phyloP scores from a whole-genome alignment of 2,113 vertebrate genomes.

The Thalassoma bifasciatum region DNA sequence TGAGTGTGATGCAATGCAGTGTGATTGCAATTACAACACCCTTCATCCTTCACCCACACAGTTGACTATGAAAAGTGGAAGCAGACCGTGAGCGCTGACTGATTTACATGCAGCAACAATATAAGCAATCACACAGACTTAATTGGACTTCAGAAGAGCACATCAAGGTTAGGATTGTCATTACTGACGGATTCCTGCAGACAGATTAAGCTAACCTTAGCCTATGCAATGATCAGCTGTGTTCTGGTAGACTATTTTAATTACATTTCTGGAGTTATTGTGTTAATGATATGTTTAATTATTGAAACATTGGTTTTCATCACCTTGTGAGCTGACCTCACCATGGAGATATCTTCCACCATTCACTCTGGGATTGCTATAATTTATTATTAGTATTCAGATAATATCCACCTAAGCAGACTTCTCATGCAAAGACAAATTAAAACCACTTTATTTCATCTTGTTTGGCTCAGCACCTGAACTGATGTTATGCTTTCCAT shows the following conservation, averaged over 20 bases:
- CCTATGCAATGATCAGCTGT: conserved; percentile 50
- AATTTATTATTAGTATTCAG: conserved; percentile 58
- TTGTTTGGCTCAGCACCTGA: conserved; percentile 17
- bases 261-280: conserved; percentile 67
- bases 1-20: conserved; percentile 20
- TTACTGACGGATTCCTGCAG: conserved; percentile 62
- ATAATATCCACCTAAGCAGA: conserved; percentile 54
- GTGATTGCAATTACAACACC: conserved; percentile 44
- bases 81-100: conserved; percentile 20
- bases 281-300: conserved; percentile 69
- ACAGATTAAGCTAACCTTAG: conserved; percentile 71
- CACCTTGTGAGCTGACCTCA: conserved; percentile 56
- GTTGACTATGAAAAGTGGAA: conserved; percentile 42
- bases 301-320: conserved; percentile 59
- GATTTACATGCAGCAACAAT: conserved; percentile 74
- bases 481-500: conserved; percentile 18
- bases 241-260: conserved; percentile 61
- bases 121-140: conserved; percentile 73
- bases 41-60: conserved; percentile 41
- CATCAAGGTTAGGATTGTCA: conserved; percentile 74
- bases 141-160: conserved; percentile 74
- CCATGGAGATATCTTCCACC: conserved; percentile 57
- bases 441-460: conserved; percentile 15
- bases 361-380: conserved; percentile 32
- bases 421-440: conserved; percentile 23